These are phyloP conservation scores for Sebastolobus altivelis DNA, from an alignment of 2,797 vertebrate species.

Conservation along the genomic window DNA sequence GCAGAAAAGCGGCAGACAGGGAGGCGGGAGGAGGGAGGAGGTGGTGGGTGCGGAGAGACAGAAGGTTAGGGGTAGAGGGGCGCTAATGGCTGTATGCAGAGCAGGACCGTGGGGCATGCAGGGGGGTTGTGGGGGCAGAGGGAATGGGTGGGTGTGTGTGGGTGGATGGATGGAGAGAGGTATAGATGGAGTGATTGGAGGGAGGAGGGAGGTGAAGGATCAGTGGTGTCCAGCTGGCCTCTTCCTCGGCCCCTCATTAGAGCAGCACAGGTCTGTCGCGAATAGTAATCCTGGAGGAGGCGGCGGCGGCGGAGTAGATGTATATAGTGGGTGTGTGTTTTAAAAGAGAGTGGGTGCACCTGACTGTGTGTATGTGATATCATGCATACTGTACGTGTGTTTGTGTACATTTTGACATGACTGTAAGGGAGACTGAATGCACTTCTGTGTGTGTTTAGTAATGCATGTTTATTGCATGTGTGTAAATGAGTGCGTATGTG, in stretches of 20 bases:
- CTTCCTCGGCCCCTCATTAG: slow-evolving; percentile 76
- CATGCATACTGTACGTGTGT: background rate
- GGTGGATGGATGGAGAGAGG: slow-evolving; percentile 30
- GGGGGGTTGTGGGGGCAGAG: slow-evolving; percentile 34
- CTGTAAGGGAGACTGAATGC: background rate
- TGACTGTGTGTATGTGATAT: background rate
- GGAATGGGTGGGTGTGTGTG: slow-evolving; percentile 4
- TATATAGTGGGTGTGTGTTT: slow-evolving; percentile 4
- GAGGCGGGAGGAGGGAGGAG: slow-evolving; percentile 14
- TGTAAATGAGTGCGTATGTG: background rate
- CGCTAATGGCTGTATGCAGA: slow-evolving; percentile 76
- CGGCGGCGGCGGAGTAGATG: background rate
- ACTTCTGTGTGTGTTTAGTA: slow-evolving; percentile 3
- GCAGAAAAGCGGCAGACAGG: slow-evolving; percentile 49
- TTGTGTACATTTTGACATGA: background rate
- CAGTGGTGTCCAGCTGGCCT: slow-evolving; percentile 79
- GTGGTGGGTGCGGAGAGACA: slow-evolving; percentile 51
- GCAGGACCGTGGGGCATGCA: slow-evolving; percentile 54
- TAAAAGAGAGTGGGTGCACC: background rate
- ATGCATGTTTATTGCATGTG: background rate
- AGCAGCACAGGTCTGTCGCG: slow-evolving; percentile 65
- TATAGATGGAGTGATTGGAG: slow-evolving; percentile 45
- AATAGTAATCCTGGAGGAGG: slow-evolving; percentile 71
- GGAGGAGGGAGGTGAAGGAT: slow-evolving; percentile 67
- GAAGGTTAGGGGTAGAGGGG: slow-evolving; percentile 71